phyloP scores from a whole-genome alignment of 2,797 vertebrate species.

The Tachyglossus aculeatus region DNA sequence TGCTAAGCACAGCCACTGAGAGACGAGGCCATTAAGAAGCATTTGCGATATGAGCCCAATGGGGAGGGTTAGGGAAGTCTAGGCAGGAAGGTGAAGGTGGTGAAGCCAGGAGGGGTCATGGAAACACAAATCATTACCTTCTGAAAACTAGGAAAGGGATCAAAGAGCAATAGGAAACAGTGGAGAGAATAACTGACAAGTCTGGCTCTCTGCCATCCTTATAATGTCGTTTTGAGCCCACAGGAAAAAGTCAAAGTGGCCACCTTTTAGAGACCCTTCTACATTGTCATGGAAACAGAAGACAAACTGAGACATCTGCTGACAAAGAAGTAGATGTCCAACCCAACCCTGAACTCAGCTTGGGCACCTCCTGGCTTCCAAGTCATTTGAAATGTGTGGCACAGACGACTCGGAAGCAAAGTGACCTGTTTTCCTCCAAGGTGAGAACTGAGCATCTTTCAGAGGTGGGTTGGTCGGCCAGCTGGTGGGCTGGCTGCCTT shows the following conservation, averaged over 20 bases:
- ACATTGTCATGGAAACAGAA: conserved; percentile 14
- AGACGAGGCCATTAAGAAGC: conserved; percentile 35
- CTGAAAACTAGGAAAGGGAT: conserved; percentile 44
- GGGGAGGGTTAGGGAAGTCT: conserved; percentile 42
- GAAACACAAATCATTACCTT: conserved; percentile 55
- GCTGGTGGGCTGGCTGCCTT: no score
- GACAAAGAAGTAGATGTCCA: conserved; percentile 2
- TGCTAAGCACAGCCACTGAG: not conserved
- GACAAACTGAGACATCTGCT: conserved; percentile 25
- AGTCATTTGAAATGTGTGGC: no score
- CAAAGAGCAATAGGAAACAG: conserved; percentile 37
- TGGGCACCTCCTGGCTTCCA: conserved; percentile 9
- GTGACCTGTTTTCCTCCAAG: no score
- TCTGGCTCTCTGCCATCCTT: conserved; percentile 14
- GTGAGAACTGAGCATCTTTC: no score
- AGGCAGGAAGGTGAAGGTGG: no score
- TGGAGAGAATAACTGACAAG: conserved; percentile 30
- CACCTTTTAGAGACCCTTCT: not conserved
- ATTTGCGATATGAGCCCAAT: conserved; percentile 44
- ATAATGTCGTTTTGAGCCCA: conserved; percentile 15
- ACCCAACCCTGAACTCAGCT: conserved; percentile 4
- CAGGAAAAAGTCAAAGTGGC: conserved; percentile 17
- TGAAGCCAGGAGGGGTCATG: conserved; percentile 29
- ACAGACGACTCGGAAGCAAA: no score
- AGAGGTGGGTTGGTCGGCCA: no score